These are phyloP conservation scores for Hemiprocne comata DNA, from an alignment of 2,113 vertebrate genomes.

Conservation along the genomic window DNA sequence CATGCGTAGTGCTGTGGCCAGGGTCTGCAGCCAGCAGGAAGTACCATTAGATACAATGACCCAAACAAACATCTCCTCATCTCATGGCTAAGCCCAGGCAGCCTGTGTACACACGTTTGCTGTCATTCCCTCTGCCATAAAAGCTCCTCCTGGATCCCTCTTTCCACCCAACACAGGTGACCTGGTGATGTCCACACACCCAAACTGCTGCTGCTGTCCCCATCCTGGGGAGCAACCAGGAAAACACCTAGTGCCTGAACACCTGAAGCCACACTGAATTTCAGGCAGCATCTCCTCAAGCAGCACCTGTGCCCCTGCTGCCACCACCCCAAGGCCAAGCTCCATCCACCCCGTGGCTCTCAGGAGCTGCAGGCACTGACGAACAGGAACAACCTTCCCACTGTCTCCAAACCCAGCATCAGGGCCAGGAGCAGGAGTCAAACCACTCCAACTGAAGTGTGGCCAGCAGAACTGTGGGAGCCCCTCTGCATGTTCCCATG, in stretches of 20 bases:
- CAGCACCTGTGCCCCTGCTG: accelerated
- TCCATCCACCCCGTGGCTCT: background rate
- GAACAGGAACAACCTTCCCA: background rate
- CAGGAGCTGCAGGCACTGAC: background rate
- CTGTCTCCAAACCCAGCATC: background rate
- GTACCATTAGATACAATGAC: background rate
- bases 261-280: background rate
- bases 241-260: background rate
- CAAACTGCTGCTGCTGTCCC: accelerated
- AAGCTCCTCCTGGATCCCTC: background rate
- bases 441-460: background rate
- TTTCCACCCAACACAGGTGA: background rate
- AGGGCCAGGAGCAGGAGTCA: background rate
- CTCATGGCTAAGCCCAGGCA: background rate
- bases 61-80: accelerated
- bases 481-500: background rate
- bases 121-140: background rate
- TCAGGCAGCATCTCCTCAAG: background rate
- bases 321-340: accelerated
- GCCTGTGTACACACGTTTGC: accelerated
- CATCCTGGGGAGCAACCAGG: background rate
- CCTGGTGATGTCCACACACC: background rate
- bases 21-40: background rate
- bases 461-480: background rate
- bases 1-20: accelerated